phyloP scores from a whole-genome alignment of 2,113 vertebrate species.

The Heterochromis multidens region DNA sequence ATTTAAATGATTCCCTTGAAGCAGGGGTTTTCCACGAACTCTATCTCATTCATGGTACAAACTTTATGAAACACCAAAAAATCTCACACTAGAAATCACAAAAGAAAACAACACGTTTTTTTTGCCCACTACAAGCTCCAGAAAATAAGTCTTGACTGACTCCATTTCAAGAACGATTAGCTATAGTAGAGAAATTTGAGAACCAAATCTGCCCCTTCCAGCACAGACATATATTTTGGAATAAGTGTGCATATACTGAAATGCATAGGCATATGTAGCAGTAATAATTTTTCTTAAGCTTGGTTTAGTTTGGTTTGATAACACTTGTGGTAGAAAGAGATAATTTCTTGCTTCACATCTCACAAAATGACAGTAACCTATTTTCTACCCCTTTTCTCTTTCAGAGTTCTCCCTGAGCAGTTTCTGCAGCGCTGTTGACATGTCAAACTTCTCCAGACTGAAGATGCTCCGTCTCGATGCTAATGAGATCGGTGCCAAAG shows the following conservation, averaged over 20 bases:
- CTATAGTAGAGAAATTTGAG: neutral
- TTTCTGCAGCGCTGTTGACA: constrained; percentile 86
- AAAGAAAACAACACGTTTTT: accelerated
- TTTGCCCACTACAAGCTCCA: neutral
- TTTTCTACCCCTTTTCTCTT: constrained; percentile 21
- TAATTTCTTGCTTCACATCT: neutral
- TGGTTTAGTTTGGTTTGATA: neutral
- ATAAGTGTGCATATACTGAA: neutral
- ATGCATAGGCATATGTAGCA: neutral
- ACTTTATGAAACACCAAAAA: neutral
- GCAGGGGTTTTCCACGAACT: neutral
- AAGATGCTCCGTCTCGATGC: constrained; percentile 89
- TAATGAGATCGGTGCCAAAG: constrained; percentile 81
- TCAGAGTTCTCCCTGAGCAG: constrained; percentile 89
- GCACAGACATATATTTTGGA: neutral
- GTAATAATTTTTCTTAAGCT: neutral
- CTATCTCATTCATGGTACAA: neutral
- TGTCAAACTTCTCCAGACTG: constrained; percentile 84
- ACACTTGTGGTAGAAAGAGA: neutral
- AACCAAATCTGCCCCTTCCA: neutral
- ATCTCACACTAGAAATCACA: neutral
- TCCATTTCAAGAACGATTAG: neutral
- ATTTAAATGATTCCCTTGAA: neutral
- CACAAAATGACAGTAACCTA: neutral
- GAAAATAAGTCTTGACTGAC: neutral